These are phyloP conservation scores for Burhinus oedicnemus DNA, from an alignment of 2,113 vertebrate species.

Conservation along the genomic window DNA sequence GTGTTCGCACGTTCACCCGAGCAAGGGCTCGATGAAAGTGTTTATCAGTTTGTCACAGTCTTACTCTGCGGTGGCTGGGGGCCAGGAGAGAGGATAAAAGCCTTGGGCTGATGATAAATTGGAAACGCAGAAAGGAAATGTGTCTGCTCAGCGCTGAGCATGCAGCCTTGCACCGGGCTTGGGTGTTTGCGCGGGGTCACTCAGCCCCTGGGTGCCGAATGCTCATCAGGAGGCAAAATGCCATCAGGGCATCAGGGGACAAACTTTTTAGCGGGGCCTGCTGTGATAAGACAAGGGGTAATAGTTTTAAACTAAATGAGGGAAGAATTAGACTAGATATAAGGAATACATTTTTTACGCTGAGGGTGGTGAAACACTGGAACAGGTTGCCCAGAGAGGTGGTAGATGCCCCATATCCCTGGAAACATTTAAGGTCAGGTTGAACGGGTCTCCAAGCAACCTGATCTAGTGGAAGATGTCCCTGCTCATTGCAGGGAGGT, in stretches of 20 bases:
- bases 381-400: not conserved
- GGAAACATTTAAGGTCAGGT: not conserved
- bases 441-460: not conserved
- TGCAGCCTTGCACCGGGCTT: not conserved
- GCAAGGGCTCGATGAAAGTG: not conserved
- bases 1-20: not conserved
- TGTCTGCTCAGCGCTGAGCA: not conserved
- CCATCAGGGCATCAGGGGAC: too few species aligned
- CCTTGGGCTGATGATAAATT: not conserved
- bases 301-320: not conserved
- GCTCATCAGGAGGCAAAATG: not conserved
- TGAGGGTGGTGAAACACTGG: not conserved
- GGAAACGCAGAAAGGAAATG: not conserved
- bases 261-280: not conserved
- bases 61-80: not conserved
- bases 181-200: not conserved
- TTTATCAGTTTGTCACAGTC: conserved; percentile 47
- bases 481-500: not conserved
- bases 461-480: not conserved
- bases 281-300: not conserved
- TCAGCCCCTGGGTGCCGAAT: not conserved
- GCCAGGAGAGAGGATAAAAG: conserved; percentile 16
- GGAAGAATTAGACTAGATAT: not conserved
- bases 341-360: not conserved
- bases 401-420: not conserved